Conservation (phyloP, 2,888 invertebrate genomes). For the Drosophila meridiana region DNA sequence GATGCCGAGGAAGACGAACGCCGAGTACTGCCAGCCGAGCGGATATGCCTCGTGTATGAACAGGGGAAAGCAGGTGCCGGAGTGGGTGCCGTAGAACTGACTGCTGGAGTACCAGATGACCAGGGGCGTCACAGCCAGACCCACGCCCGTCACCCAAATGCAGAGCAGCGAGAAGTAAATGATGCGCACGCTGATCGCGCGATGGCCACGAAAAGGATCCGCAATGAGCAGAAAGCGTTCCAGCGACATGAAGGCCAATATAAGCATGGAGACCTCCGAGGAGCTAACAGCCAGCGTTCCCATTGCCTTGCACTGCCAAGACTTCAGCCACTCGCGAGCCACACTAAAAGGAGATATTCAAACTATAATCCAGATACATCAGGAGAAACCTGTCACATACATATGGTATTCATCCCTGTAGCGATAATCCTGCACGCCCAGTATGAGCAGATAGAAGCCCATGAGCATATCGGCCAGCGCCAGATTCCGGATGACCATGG, state of each 20-base stretch:
- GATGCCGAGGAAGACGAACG: slow-evolving; percentile 89
- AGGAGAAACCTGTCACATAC: slow-evolving; percentile 37
- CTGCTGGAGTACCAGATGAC: slow-evolving; percentile 87
- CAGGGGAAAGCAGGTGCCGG: slow-evolving; percentile 89
- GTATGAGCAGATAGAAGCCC: slow-evolving; percentile 88
- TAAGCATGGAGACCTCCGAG: slow-evolving; percentile 89
- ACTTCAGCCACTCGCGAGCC: slow-evolving; percentile 88
- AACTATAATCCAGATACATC: not conserved
- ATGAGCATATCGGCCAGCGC: slow-evolving; percentile 89
- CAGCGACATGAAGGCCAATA: slow-evolving; percentile 89
- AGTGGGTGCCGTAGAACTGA: slow-evolving; percentile 88
- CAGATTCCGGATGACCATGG: slow-evolving; percentile 88
- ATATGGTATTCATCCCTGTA: slow-evolving; percentile 87
- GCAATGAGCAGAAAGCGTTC: slow-evolving; percentile 89
- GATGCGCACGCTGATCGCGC: slow-evolving; percentile 86
- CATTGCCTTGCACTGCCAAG: slow-evolving; percentile 88
- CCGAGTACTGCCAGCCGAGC: slow-evolving; percentile 90
- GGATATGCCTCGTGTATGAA: slow-evolving; percentile 89
- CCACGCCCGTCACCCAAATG: slow-evolving; percentile 88
- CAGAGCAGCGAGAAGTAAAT: slow-evolving; percentile 86
- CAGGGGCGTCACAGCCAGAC: slow-evolving; percentile 88
- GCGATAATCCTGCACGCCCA: slow-evolving; percentile 87
- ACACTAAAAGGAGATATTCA: slow-evolving; percentile 67
- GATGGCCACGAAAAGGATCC: slow-evolving; percentile 87
- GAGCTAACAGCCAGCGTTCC: slow-evolving; percentile 89